phyloP scores from a whole-genome alignment of 2,797 vertebrate genomes.

The Adrianichthys oophorus region DNA sequence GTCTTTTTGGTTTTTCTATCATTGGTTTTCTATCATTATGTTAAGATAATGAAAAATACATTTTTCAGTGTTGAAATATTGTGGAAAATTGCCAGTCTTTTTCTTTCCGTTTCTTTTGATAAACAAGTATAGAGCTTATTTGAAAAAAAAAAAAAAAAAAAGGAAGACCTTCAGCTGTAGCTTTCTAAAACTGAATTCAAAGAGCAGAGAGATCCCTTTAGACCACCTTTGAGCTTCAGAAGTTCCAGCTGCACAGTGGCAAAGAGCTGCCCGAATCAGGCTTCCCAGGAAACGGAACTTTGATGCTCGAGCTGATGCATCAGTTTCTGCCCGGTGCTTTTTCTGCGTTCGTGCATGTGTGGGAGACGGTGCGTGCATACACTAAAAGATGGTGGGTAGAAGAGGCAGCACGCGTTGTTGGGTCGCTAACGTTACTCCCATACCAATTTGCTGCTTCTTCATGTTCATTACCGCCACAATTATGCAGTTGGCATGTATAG shows the following conservation, averaged over 20 bases:
- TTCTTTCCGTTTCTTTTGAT: slow-evolving; percentile 50
- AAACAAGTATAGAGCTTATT: slow-evolving; percentile 62
- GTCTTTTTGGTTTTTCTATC: slow-evolving; percentile 47
- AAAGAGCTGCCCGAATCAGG: slow-evolving; percentile 20
- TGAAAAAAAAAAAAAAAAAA: slow-evolving; percentile 10
- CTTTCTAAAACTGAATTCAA: slow-evolving; percentile 38
- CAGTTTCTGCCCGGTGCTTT: slow-evolving; percentile 11
- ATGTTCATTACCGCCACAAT: slow-evolving; percentile 83
- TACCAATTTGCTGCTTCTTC: slow-evolving; percentile 86
- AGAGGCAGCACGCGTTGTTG: slow-evolving; percentile 37
- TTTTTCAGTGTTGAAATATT: slow-evolving; percentile 56
- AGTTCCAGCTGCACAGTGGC: slow-evolving; percentile 32
- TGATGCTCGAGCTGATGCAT: slow-evolving; percentile 29
- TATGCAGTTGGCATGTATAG: slow-evolving; percentile 80
- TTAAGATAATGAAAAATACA: slow-evolving; percentile 45
- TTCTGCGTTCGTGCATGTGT: slow-evolving; percentile 12
- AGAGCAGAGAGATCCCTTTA: slow-evolving; percentile 38
- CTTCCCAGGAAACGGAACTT: slow-evolving; percentile 26
- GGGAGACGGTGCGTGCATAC: slow-evolving; percentile 13
- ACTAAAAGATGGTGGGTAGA: slow-evolving; percentile 34
- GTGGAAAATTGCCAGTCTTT: slow-evolving; percentile 43
- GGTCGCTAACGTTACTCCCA: slow-evolving; percentile 81
- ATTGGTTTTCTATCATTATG: slow-evolving; percentile 52
- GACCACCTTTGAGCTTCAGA: slow-evolving; percentile 22
- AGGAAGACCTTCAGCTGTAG: slow-evolving; percentile 50